Conservation (phyloP, 2,888 invertebrate genomes). For the Steinernema scapterisci region DNA sequence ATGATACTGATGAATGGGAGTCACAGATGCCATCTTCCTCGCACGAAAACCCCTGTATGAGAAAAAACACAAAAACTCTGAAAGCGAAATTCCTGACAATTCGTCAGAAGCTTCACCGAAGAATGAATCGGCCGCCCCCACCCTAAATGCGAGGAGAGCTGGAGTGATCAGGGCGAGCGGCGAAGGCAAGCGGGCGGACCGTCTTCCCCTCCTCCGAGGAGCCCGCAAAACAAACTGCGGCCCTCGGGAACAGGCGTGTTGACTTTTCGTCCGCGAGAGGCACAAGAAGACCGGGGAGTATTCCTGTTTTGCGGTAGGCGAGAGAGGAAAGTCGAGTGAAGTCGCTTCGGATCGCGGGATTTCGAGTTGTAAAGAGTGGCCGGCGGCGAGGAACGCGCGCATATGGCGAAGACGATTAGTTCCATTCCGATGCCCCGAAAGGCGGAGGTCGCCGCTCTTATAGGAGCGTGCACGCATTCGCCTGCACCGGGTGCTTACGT, state of each 20-base stretch:
- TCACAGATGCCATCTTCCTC: too few species aligned
- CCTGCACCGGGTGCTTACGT: too few species aligned
- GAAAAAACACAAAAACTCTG: too few species aligned
- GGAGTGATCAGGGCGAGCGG: neutral
- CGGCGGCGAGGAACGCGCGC: neutral
- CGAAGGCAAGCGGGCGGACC: too few species aligned
- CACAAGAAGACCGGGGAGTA: neutral
- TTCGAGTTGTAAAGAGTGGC: conserved; percentile 1
- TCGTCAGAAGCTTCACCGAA: too few species aligned
- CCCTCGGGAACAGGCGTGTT: conserved; percentile 20
- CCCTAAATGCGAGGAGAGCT: conserved; percentile 2
- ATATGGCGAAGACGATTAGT: conserved; percentile 18
- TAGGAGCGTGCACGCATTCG: neutral
- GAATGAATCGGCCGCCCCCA: neutral
- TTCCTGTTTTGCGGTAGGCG: neutral
- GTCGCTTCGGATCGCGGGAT: neutral
- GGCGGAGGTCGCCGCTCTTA: neutral
- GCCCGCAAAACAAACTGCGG: conserved; percentile 9
- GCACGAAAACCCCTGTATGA: too few species aligned
- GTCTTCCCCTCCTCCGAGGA: neutral
- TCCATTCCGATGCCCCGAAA: conserved; percentile 2
- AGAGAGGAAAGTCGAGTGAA: neutral
- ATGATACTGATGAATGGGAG: too few species aligned
- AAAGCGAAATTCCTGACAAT: too few species aligned
- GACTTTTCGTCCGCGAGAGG: conserved; percentile 2